Evolutionary conservation across 2,113 vertebrate genomes (phyloP).

Genomic region (Myrmophylax atrothorax): DNA sequence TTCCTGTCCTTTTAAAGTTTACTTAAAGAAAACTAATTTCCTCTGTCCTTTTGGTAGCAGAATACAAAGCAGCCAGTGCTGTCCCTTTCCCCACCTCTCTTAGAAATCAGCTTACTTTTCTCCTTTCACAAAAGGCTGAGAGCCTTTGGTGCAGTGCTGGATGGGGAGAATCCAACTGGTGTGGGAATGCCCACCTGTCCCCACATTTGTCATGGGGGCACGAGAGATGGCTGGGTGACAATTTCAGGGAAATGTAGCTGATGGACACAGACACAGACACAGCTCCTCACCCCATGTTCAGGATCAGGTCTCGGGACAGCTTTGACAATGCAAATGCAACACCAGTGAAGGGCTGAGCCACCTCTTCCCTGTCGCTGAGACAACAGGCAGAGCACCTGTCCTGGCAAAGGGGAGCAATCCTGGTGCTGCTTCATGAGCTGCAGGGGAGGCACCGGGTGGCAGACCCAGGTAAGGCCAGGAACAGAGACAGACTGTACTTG

Average conservation of each 20-base stretch:
- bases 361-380: neutral
- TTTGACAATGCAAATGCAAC: neutral
- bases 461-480: neutral
- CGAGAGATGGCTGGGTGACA: neutral
- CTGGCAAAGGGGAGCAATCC: neutral
- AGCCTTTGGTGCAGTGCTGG: neutral
- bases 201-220: neutral
- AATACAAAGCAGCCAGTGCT: neutral
- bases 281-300: neutral
- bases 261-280: neutral
- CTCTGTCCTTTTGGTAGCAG: neutral
- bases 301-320: neutral
- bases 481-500: neutral
- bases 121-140: neutral
- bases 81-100: neutral
- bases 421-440: neutral
- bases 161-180: neutral
- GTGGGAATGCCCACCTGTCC: neutral
- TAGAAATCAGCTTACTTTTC: neutral
- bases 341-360: neutral
- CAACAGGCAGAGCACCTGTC: neutral
- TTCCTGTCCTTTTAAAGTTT: conserved; percentile 49
- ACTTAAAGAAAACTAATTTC: conserved; percentile 50
- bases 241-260: neutral
- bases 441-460: neutral